Base-by-base conservation (phyloP, 2,797 vertebrate species). In the Atherinosoma microstoma region DNA sequence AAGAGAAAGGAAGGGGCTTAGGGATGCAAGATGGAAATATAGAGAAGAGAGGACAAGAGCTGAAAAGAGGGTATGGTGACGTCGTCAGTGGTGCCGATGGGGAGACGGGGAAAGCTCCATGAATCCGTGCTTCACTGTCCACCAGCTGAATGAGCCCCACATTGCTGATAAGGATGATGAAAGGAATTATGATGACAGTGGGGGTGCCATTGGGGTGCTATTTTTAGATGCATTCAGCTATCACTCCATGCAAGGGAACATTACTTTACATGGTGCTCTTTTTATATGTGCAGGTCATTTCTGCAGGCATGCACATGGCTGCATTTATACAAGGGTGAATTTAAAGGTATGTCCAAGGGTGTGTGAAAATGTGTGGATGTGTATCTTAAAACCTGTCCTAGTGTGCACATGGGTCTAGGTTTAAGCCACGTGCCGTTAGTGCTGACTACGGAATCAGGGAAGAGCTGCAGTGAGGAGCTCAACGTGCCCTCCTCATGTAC, bases 141-240 rank as follows among this genome's bases (percentile, higher is more conserved):
- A 86, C 82, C 66, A 78, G 76, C 63, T 84, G 78, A 86, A 79
- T 83, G 80, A 92, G 82, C 82, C 69, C 79, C 82, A 73, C 76
- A 65, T 63, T 82, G 83, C 80, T 78, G 89, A 92, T 91, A 87
- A 89, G 84, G 82, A 88, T 22, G 80, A 90, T 85, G 87, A 88
- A 84, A 90, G 74, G 78, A 86, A 83, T 78, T 84, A 86, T 86
- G 81, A 89, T 82, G 78, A 80, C 67, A 76, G 75, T 82, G 78
- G 77, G 86, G 83, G 74, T 87, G 84, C 76, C 82, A 79, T 70
- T 78, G 61, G 75, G 29, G 34, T 6, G 75, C 80, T 93, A 92
- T 93, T 91, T 93, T 78, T 92, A 90, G 91, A 86, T 58, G 67
- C 80, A 80, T 82, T 83, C 58, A 72, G 64, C 81, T 79, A 27